Evolutionary conservation across 2,888 invertebrate species (phyloP), one percentile per base, ranked within the genome.

Genomic region (Dicranocentrus wangi): DNA sequence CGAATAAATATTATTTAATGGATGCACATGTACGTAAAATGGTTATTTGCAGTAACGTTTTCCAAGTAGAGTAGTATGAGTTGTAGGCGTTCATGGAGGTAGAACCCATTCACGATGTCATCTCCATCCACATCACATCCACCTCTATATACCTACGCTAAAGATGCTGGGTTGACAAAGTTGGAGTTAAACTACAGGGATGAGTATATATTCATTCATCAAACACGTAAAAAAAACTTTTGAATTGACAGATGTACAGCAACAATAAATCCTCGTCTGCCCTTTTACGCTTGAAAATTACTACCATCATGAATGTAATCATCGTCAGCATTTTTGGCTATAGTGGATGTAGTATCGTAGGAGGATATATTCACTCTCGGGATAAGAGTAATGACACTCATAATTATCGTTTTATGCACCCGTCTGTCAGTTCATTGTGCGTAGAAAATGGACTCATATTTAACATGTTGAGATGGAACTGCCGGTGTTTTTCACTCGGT

Each of bases 161-260:
- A n/a, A n/a, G n/a, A n/a, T 55, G 47, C 5, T 47, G n/a, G 5
- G n/a, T n/a, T 47, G 55, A 55, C 19, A 13, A 55, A 8, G 55
- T 25, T 25, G 13, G 42, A 43, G 28, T 77, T 53, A 28, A 75
- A 25, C 58, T 68, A 63, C n/a, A 69, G 60, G 69, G 63, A 27
- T 28, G 53, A 19, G 47, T n/a, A n/a, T n/a, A n/a, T n/a, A n/a
- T 61, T 69, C 77, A 69, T 77, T 77, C 77, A 77, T 77, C 77
- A 77, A 68, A 53, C 27, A 19, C 42, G 65, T 51, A 76, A 42
- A 69, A 76, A n/a, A n/a, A n/a, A n/a, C n/a, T n/a, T 76, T 68
- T 58, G 66, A 58, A 58, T 76, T 65, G 60, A 68, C 76, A 60
- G n/a, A 76, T 76, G 60, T 76, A 25, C n/a, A n/a, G n/a, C n/a